Evolutionary conservation across 2,888 invertebrate genomes (phyloP).

Genomic region (Drosophila melanosoma): DNA sequence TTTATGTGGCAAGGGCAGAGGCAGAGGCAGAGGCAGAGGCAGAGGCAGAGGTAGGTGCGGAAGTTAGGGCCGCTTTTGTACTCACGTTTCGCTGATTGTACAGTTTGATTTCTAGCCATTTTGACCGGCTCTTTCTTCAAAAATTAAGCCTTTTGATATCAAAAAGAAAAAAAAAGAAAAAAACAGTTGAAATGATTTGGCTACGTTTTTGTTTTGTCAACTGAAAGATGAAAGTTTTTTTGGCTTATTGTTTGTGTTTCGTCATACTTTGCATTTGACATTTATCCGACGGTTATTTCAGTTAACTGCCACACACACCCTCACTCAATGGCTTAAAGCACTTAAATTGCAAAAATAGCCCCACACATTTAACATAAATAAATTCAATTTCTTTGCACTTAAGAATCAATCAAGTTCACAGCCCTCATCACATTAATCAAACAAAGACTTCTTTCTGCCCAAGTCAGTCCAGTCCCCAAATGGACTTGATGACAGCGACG

Average conservation of each 20-base stretch:
- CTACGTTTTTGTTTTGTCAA: slow-evolving; percentile 27
- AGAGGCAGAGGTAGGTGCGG: slow-evolving; percentile 30
- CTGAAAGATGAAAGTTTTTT: slow-evolving; percentile 58
- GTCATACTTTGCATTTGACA: slow-evolving; percentile 55
- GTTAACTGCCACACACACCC: slow-evolving; percentile 9
- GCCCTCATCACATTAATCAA: slow-evolving; percentile 57
- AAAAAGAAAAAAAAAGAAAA: slow-evolving; percentile 2
- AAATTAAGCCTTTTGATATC: slow-evolving; percentile 25
- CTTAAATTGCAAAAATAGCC: not conserved
- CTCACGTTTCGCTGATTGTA: slow-evolving; percentile 63
- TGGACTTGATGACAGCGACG: slow-evolving; percentile 50
- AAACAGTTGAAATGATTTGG: slow-evolving; percentile 38
- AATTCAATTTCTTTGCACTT: slow-evolving; percentile 61
- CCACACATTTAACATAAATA: slow-evolving; percentile 16
- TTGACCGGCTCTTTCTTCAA: slow-evolving; percentile 24
- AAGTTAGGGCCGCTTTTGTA: slow-evolving; percentile 47
- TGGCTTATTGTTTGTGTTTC: slow-evolving; percentile 42
- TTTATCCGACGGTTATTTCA: slow-evolving; percentile 48
- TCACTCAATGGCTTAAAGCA: slow-evolving; percentile 1
- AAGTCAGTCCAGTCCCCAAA: slow-evolving; percentile 30
- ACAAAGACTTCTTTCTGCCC: slow-evolving; percentile 21
- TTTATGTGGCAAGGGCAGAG: not conserved
- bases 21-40: not conserved
- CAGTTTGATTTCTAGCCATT: slow-evolving; percentile 49
- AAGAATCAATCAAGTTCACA: slow-evolving; percentile 68